phyloP scores from a whole-genome alignment of 2,797 vertebrate genomes.

The Sebastes paucispinis region DNA sequence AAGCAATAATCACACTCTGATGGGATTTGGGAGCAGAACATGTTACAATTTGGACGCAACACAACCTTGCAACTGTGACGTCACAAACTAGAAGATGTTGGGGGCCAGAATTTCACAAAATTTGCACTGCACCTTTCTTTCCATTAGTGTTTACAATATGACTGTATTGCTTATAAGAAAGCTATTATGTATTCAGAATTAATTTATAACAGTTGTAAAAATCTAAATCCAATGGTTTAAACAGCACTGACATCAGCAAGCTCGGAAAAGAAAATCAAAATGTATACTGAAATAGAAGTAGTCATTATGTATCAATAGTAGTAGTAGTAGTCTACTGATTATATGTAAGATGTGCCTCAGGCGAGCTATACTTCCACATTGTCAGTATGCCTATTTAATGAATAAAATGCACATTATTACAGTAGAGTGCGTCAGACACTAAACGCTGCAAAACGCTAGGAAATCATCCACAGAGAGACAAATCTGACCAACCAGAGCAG shows the following conservation, averaged over 20 bases:
- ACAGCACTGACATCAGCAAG: too few species aligned
- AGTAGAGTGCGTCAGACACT: not conserved
- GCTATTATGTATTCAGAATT: not conserved
- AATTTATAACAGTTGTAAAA: too few species aligned
- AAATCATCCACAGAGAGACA: not conserved
- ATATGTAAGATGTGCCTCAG: not conserved
- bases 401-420: not conserved
- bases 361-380: not conserved
- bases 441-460: not conserved
- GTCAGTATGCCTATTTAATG: not conserved
- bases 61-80: not conserved
- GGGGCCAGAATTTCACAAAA: not conserved
- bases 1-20: conserved; percentile 9
- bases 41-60: not conserved
- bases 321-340: not conserved
- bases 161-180: not conserved
- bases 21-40: not conserved
- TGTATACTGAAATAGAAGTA: too few species aligned
- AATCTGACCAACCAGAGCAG: not conserved
- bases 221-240: too few species aligned
- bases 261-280: too few species aligned
- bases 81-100: not conserved
- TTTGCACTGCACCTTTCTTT: not conserved
- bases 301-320: too few species aligned
- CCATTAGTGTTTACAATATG: not conserved